A percentile compares a stretch with the other conserved stretches of the same genome.
phyloP scores from a whole-genome alignment of 2,888 invertebrate genomes.

The Nipponacmea schrenckii region DNA sequence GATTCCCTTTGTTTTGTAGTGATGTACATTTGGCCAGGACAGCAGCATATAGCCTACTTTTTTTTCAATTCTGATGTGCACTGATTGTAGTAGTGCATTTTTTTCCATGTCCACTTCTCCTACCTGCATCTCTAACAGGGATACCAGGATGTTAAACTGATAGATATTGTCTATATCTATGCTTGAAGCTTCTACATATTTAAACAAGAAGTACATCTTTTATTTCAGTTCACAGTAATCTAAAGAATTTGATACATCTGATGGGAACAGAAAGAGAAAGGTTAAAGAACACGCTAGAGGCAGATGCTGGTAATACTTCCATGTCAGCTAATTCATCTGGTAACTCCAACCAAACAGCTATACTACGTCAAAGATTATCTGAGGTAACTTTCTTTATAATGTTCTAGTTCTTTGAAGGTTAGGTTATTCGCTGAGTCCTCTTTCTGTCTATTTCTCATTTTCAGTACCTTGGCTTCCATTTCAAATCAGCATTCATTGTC shows the following conservation, averaged over 20 bases:
- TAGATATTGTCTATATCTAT: no score
- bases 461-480: not conserved
- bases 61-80: not conserved
- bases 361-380: slow-evolving; percentile 49
- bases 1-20: not conserved
- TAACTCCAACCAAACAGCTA: slow-evolving; percentile 22
- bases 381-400: slow-evolving; percentile 36
- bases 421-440: no score
- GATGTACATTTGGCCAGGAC: not conserved
- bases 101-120: no score
- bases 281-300: slow-evolving; percentile 75
- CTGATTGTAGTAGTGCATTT: not conserved
- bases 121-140: no score
- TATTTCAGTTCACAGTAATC: slow-evolving; percentile 70
- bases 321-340: slow-evolving; percentile 15
- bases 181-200: no score
- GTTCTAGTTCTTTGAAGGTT: no score
- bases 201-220: slow-evolving; percentile 24
- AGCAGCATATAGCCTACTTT: not conserved
- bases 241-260: slow-evolving; percentile 68
- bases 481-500: no score
- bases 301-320: slow-evolving; percentile 59
- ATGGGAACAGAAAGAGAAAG: slow-evolving; percentile 73
- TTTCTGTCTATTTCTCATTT: no score
- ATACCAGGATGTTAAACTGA: no score